These are phyloP conservation scores for Vidua chalybeata DNA, from an alignment of 2,113 vertebrate genomes.

Conservation along the genomic window DNA sequence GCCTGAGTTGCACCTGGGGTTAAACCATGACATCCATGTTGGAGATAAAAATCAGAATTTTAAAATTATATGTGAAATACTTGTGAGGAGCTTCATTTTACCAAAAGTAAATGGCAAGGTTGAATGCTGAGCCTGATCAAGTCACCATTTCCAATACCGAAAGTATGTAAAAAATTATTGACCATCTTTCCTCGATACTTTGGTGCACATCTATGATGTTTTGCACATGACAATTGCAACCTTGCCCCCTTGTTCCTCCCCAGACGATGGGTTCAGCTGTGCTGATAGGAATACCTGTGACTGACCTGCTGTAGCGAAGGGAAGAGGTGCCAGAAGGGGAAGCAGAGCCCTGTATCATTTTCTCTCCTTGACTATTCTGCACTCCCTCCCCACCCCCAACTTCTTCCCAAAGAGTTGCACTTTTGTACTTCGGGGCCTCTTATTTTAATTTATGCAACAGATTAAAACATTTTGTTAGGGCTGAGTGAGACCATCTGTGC, in stretches of 20 bases:
- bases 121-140: neutral
- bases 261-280: fast-evolving
- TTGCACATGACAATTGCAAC: neutral
- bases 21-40: neutral
- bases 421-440: constrained; percentile 72
- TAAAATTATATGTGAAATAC: neutral
- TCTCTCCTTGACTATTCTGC: neutral
- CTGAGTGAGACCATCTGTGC: constrained; percentile 83
- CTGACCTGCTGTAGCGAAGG: neutral
- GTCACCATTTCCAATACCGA: neutral
- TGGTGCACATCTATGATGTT: neutral
- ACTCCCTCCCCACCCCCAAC: neutral
- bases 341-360: neutral
- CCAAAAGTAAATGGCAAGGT: neutral
- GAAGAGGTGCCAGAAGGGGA: neutral
- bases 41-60: neutral
- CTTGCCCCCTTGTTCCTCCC: neutral
- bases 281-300: neutral
- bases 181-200: neutral
- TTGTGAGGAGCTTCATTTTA: neutral
- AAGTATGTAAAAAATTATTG: neutral
- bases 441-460: constrained; percentile 80
- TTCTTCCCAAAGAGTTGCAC: constrained; percentile 61
- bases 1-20: neutral
- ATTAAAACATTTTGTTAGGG: constrained; percentile 82